phyloP scores from a whole-genome alignment of 2,113 vertebrate genomes.

The Pomatostomus ruficeps region DNA sequence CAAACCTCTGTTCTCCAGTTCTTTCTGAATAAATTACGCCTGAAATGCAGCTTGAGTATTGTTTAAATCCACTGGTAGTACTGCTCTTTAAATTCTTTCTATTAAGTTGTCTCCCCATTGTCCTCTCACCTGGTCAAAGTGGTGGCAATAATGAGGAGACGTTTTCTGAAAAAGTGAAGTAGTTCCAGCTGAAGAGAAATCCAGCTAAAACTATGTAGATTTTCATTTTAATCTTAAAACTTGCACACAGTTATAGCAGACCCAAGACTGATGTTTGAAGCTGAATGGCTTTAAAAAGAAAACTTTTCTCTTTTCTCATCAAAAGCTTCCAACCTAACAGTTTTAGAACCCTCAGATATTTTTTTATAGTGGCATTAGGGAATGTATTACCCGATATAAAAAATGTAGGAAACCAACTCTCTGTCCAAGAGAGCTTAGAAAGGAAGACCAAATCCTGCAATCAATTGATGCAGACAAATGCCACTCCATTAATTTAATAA shows the following conservation, averaged over 20 bases:
- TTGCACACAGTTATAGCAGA: background rate
- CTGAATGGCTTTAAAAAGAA: background rate
- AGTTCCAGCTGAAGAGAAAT: background rate
- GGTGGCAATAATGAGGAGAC: background rate
- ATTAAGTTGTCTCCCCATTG: background rate
- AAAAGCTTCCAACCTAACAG: background rate
- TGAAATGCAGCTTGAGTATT: background rate
- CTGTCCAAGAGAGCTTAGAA: conserved; percentile 1
- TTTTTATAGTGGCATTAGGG: background rate
- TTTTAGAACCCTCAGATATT: background rate
- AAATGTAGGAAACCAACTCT: background rate
- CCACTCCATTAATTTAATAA: conserved; percentile 45
- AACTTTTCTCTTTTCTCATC: background rate
- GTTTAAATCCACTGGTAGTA: background rate
- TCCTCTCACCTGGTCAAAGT: background rate
- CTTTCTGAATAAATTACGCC: background rate
- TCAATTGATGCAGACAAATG: conserved; percentile 34
- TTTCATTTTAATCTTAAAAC: background rate
- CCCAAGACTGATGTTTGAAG: background rate
- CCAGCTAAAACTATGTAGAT: background rate
- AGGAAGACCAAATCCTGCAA: conserved; percentile 36
- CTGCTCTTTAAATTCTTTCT: background rate
- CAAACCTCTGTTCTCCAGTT: background rate
- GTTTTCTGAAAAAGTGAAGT: background rate
- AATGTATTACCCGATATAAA: background rate